A percentile compares a stretch with the other conserved stretches of the same genome.
These are phyloP conservation scores for Enhydra lutris DNA, from an alignment of 2,113 vertebrate genomes.

Conservation along the genomic window DNA sequence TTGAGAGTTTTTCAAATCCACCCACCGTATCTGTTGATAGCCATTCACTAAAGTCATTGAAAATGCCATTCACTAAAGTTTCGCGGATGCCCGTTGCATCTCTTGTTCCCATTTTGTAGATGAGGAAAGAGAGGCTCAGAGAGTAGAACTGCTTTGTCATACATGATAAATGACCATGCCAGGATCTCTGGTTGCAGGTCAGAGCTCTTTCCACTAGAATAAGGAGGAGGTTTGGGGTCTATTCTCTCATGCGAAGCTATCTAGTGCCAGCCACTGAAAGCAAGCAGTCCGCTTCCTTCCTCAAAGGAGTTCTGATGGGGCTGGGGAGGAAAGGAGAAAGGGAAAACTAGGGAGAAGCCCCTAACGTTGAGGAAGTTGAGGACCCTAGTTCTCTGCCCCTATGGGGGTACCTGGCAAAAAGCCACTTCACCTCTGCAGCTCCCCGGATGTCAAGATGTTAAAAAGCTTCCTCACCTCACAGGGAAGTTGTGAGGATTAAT, in stretches of 20 bases:
- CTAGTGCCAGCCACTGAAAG: background rate
- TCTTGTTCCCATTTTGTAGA: background rate
- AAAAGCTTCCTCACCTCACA: background rate
- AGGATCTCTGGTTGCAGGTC: background rate
- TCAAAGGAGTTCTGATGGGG: background rate
- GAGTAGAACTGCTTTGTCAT: background rate
- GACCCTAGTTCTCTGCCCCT: background rate
- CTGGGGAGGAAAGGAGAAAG: background rate
- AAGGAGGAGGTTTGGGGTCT: background rate
- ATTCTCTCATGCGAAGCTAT: background rate
- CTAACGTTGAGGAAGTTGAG: background rate
- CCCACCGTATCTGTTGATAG: background rate
- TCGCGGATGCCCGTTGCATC: background rate
- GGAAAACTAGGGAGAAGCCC: background rate
- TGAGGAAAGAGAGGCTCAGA: background rate
- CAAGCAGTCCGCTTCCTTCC: background rate
- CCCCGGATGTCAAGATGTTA: background rate
- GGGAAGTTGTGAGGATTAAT: constrained; percentile 33
- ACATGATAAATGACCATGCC: background rate
- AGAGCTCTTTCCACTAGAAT: background rate
- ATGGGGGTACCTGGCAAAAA: background rate
- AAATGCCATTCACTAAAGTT: background rate
- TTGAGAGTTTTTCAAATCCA: background rate
- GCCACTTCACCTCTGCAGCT: background rate
- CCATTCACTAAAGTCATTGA: background rate